Percentiles rank a stretch among this genome's conserved stretches.
phyloP scores from a whole-genome alignment of 1,140 invertebrate species.

The Scaptomyza graminum region DNA sequence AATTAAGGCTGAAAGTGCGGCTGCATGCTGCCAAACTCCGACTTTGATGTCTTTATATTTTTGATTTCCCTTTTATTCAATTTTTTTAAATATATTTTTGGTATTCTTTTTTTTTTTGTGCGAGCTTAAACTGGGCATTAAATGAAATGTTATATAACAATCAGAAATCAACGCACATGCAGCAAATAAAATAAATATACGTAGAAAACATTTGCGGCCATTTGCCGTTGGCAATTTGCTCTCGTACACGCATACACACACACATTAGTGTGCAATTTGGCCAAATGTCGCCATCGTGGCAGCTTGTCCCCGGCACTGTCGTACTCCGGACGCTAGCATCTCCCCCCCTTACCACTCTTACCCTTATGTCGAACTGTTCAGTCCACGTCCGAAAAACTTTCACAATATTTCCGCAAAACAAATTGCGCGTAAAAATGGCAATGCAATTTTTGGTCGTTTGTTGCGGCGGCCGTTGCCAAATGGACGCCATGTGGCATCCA shows the following conservation, averaged over 20 bases:
- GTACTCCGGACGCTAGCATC: not conserved
- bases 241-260: constrained; percentile 34
- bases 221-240: constrained; percentile 65
- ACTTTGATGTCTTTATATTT: constrained; percentile 32
- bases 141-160: constrained; percentile 79
- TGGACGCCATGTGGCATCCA: constrained; percentile 80
- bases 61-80: not conserved
- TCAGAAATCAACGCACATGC: constrained; percentile 78
- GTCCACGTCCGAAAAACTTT: constrained; percentile 60
- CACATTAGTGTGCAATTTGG: constrained; percentile 78
- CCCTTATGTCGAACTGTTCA: constrained; percentile 16
- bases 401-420: constrained; percentile 82
- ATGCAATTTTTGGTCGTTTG: constrained; percentile 82
- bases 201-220: constrained; percentile 72
- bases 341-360: not conserved
- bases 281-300: constrained; percentile 79
- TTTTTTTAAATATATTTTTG: not conserved
- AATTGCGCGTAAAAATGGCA: constrained; percentile 82
- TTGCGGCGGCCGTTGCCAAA: constrained; percentile 79
- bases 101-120: constrained; percentile 8
- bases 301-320: constrained; percentile 55
- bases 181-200: constrained; percentile 57
- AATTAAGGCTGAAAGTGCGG: constrained; percentile 53
- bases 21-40: not conserved
- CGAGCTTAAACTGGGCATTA: constrained; percentile 52